phyloP scores from a whole-genome alignment of 2,888 invertebrate species.

The Microctonus aethiopoides region DNA sequence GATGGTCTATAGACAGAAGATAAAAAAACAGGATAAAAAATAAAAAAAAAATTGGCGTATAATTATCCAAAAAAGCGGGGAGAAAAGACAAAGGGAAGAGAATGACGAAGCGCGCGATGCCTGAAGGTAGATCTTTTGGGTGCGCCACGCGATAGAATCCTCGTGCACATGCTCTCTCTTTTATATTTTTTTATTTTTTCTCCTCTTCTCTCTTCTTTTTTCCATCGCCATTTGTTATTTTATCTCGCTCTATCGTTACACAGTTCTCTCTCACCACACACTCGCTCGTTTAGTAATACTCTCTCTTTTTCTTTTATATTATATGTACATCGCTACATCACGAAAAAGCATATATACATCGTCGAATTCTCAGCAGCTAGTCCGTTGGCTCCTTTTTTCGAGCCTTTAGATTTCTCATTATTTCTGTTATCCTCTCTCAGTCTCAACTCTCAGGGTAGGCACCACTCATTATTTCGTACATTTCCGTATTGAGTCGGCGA shows the following conservation, averaged over 20 bases:
- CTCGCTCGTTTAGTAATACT: slow-evolving; percentile 3
- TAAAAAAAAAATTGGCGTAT: slow-evolving; percentile 23
- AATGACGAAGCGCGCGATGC: not conserved
- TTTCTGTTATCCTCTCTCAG: too few relatives aligned
- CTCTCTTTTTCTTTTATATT: too few relatives aligned
- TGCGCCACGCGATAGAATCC: slow-evolving; percentile 27
- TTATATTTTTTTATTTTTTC: not conserved
- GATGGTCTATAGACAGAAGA: not conserved
- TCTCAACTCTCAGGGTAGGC: too few relatives aligned
- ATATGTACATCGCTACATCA: slow-evolving; percentile 12
- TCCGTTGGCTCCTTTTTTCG: too few relatives aligned
- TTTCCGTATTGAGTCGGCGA: slow-evolving; percentile 36
- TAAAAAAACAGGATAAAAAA: slow-evolving; percentile 7
- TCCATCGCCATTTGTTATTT: not conserved
- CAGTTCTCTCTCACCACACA: too few relatives aligned
- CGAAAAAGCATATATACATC: slow-evolving; percentile 15
- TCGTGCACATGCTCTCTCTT: slow-evolving; percentile 26
- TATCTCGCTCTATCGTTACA: not conserved
- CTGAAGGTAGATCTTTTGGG: slow-evolving; percentile 21
- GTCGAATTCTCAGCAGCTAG: slow-evolving; percentile 23
- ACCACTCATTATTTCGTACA: slow-evolving; percentile 37
- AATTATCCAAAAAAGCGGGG: slow-evolving; percentile 21
- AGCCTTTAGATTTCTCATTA: too few relatives aligned
- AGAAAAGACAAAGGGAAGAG: not conserved
- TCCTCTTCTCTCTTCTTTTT: not conserved